phyloP scores from a whole-genome alignment of 35 echinoderm and acorn worm species.

The Lytechinus pictus region DNA sequence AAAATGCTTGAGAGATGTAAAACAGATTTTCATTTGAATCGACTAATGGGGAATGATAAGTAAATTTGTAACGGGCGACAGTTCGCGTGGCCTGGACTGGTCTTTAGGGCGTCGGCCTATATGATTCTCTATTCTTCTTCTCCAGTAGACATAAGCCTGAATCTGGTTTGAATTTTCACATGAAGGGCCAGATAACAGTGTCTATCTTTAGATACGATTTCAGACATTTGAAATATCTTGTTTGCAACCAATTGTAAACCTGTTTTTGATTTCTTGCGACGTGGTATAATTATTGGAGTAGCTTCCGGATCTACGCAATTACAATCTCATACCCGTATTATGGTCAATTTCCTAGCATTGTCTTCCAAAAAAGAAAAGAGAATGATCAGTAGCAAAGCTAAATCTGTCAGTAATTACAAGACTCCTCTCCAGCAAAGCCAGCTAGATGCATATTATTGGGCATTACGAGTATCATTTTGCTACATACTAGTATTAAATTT shows the following conservation, averaged over 20 bases:
- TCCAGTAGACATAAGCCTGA: not conserved
- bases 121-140: not conserved
- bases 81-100: not conserved
- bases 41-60: not conserved
- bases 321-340: not conserved
- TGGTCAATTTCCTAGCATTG: not conserved
- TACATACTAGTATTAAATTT: too few species aligned
- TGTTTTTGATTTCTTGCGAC: not conserved
- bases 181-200: not conserved
- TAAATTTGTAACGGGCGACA: not conserved
- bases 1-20: not conserved
- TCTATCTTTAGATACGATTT: not conserved
- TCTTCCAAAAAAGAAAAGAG: not conserved
- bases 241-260: not conserved
- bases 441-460: too few species aligned
- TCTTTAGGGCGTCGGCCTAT: not conserved
- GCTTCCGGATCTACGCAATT: not conserved
- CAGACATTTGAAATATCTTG: conserved; percentile 3
- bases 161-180: conserved; percentile 7
- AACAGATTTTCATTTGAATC: not conserved
- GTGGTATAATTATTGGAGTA: not conserved
- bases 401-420: too few species aligned
- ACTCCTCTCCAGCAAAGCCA: too few species aligned
- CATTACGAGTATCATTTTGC: too few species aligned
- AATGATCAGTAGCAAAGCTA: too few species aligned